Percentiles rank a stretch among this genome's conserved stretches.
These are phyloP conservation scores for Heterotis niloticus DNA, from an alignment of 2,113 vertebrate species.

Conservation along the genomic window DNA sequence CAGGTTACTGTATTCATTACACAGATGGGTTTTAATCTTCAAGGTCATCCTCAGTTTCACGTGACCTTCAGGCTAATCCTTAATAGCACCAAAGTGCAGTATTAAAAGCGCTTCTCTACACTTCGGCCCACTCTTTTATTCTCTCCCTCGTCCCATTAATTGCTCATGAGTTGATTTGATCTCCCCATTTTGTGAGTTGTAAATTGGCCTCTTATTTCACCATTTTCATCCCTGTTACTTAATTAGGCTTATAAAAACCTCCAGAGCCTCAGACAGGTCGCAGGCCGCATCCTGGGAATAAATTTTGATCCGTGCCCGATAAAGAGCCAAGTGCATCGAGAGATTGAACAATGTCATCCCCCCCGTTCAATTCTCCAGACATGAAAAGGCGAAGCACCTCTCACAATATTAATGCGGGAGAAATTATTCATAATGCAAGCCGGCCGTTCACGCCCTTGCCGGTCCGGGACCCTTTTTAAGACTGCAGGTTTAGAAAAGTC, in stretches of 20 bases:
- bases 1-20: constrained; percentile 53
- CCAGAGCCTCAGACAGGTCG: constrained; percentile 54
- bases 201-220: constrained; percentile 75
- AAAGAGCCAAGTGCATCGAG: constrained; percentile 57
- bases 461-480: constrained; percentile 63
- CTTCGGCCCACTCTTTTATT: constrained; percentile 57
- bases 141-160: constrained; percentile 64
- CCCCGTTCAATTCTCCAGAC: constrained; percentile 57
- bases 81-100: constrained; percentile 51
- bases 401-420: constrained; percentile 69
- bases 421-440: constrained; percentile 77
- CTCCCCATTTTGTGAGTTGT: constrained; percentile 63
- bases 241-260: constrained; percentile 67
- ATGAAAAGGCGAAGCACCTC: constrained; percentile 75
- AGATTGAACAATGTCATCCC: constrained; percentile 59
- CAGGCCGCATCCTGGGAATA: constrained; percentile 59
- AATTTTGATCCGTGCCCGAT: constrained; percentile 64
- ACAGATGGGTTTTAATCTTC: constrained; percentile 60
- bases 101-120: constrained; percentile 63
- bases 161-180: constrained; percentile 72
- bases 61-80: constrained; percentile 76
- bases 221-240: constrained; percentile 72
- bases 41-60: constrained; percentile 65
- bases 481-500: constrained; percentile 61
- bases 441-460: constrained; percentile 63